Conservation (phyloP, 92 coral and sea anemone species). For the Epizoanthus ramosus region DNA sequence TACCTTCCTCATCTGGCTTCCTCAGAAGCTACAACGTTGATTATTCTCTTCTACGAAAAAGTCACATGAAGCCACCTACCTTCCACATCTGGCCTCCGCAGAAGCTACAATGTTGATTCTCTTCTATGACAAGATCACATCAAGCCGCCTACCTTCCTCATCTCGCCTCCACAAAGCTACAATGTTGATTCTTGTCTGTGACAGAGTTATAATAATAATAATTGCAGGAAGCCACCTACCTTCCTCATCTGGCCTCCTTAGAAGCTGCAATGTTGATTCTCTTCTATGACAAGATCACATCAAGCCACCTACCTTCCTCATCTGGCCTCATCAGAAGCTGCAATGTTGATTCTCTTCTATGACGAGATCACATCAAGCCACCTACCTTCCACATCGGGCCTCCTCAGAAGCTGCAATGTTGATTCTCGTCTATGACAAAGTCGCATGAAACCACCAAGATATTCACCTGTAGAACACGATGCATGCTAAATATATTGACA, state of each 20-base stretch:
- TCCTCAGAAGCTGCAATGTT: constrained; percentile 74
- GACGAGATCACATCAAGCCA: constrained; percentile 38
- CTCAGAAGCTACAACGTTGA: constrained; percentile 51
- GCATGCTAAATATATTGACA: no score
- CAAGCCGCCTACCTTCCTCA: constrained; percentile 74
- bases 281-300: no score
- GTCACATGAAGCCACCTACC: constrained; percentile 29
- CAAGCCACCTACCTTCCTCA: constrained; percentile 55
- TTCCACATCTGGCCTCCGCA: constrained; percentile 71
- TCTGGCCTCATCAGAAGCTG: constrained; percentile 71
- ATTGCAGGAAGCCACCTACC: constrained; percentile 21
- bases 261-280: constrained; percentile 1
- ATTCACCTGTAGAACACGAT: constrained; percentile 72
- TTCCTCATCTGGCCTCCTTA: constrained; percentile 71
- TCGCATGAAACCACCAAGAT: constrained; percentile 74
- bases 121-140: constrained; percentile 85
- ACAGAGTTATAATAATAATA: constrained; percentile 71
- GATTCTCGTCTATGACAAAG: constrained; percentile 93
- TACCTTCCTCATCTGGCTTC: constrained; percentile 71
- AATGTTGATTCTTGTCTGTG: constrained; percentile 88
- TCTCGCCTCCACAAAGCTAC: constrained; percentile 70
- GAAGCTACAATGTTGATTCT: constrained; percentile 83
- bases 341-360: constrained; percentile 86
- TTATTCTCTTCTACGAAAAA: constrained; percentile 79
- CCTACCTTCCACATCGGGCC: constrained; percentile 71